phyloP scores from a whole-genome alignment of 2,113 vertebrate species.

The Eidolon helvum region DNA sequence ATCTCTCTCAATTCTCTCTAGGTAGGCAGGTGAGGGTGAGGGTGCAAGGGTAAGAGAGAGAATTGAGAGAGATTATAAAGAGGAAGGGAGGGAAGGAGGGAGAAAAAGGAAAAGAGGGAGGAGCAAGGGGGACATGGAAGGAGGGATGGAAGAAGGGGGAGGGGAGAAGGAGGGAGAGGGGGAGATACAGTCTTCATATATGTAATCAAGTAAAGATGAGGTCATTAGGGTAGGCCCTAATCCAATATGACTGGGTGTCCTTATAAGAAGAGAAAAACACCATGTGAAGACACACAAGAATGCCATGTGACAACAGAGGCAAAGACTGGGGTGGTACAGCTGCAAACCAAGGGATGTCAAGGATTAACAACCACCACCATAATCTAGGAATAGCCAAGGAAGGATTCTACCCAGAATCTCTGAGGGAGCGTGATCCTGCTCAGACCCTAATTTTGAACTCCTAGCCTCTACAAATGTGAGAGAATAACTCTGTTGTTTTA shows the following conservation, averaged over 20 bases:
- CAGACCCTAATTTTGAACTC: not conserved
- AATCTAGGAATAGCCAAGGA: conserved; percentile 4
- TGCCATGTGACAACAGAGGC: not conserved
- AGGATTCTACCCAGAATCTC: not conserved
- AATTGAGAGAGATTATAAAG: too few relatives aligned
- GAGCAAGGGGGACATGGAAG: too few relatives aligned
- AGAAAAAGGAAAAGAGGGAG: too few relatives aligned
- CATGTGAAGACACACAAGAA: not conserved
- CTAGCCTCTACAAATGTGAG: not conserved
- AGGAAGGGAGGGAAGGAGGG: too few relatives aligned
- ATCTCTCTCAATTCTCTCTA: not conserved
- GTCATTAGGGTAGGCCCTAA: not conserved
- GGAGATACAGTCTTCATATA: not conserved
- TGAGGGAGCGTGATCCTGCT: not conserved
- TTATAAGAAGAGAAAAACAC: not conserved
- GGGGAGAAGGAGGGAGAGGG: too few relatives aligned
- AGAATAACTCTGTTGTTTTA: conserved; percentile 2
- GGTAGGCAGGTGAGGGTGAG: not conserved
- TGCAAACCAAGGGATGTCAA: not conserved
- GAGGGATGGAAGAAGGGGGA: too few relatives aligned
- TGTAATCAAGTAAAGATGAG: conserved; percentile 1
- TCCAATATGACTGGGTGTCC: not conserved
- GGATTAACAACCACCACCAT: not conserved
- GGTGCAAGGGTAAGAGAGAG: too few relatives aligned
- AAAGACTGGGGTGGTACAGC: not conserved